Percentiles rank a stretch among this genome's conserved stretches.
These are phyloP conservation scores for Lutjanus argentimaculatus DNA, from an alignment of 2,797 vertebrate genomes.

Conservation along the genomic window DNA sequence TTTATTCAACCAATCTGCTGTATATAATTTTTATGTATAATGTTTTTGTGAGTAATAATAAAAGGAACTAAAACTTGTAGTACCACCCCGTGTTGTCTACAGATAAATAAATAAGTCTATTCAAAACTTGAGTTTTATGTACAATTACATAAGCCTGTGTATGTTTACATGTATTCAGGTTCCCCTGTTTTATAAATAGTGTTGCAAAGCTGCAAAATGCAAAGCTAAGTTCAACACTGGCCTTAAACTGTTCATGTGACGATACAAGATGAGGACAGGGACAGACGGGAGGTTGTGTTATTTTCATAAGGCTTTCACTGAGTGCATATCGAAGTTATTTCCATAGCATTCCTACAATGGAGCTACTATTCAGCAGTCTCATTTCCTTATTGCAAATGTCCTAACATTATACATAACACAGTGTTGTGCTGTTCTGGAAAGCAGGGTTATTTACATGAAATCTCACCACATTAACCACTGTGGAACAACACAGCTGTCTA, in stretches of 20 bases:
- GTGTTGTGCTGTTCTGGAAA: neutral
- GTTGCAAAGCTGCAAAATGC: neutral
- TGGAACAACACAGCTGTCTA: no score
- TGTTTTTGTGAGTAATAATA: no score
- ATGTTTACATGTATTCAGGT: no score
- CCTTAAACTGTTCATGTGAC: neutral
- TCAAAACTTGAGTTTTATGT: neutral
- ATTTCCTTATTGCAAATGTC: slow-evolving; percentile 40
- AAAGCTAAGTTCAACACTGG: neutral
- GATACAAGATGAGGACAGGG: neutral
- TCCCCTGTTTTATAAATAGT: no score
- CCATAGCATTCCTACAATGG: neutral
- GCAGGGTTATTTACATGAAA: slow-evolving; percentile 23
- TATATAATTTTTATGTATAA: no score
- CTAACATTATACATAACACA: neutral
- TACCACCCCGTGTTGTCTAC: no score
- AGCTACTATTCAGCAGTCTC: slow-evolving; percentile 25
- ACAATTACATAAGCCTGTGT: neutral
- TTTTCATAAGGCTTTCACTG: slow-evolving; percentile 6
- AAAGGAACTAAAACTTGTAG: no score
- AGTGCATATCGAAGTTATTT: neutral
- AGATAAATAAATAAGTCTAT: neutral
- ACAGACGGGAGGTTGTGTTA: no score
- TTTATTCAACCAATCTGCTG: no score
- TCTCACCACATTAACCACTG: neutral